Conservation (phyloP, 2,797 vertebrate genomes). For the Tapera naevia region DNA sequence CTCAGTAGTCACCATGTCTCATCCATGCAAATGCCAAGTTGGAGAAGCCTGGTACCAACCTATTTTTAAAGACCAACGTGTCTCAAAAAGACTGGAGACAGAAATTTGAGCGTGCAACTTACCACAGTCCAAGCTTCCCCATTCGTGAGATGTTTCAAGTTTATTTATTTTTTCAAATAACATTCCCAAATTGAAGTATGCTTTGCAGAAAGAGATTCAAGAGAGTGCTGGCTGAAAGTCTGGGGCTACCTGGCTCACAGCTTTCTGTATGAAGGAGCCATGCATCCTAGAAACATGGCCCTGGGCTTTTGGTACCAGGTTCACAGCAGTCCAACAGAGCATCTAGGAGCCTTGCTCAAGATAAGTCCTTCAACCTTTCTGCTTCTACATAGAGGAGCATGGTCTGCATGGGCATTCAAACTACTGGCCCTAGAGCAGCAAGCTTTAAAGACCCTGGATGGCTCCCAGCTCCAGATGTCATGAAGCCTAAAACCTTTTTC, state of each 20-base stretch:
- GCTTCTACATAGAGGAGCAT: neutral
- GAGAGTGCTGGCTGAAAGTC: neutral
- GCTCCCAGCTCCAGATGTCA: neutral
- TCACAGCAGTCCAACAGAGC: neutral
- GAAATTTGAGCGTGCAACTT: neutral
- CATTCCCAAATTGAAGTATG: neutral
- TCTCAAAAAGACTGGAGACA: neutral
- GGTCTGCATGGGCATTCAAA: neutral
- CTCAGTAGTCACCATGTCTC: neutral
- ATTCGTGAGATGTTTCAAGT: neutral
- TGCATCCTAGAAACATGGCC: neutral
- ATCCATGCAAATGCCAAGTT: fast-evolving
- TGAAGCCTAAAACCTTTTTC: neutral
- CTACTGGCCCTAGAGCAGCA: neutral
- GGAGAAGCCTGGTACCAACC: neutral
- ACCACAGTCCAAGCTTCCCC: neutral
- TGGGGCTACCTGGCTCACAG: neutral
- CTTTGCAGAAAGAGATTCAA: neutral
- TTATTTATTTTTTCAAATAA: neutral
- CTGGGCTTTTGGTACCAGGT: neutral
- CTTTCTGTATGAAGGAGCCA: neutral
- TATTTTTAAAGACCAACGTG: neutral
- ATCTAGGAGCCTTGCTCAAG: neutral
- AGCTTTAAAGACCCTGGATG: neutral
- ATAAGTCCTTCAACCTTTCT: neutral